Conservation (phyloP, 2,797 vertebrate genomes). For the Rhadinocentrus ornatus region DNA sequence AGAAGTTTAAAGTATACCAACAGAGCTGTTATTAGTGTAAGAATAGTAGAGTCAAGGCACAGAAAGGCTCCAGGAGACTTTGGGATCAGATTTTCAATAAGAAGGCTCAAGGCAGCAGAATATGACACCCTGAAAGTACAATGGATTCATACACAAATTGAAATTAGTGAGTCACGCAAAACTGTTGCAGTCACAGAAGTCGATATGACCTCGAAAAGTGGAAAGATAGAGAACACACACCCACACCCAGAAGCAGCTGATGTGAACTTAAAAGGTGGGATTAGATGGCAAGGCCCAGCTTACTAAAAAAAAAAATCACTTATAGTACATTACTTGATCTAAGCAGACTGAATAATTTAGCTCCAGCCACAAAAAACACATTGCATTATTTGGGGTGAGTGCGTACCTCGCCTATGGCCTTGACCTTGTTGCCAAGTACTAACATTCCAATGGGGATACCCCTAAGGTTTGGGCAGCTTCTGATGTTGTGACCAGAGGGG, state of each 20-base stretch:
- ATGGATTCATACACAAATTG: conserved; percentile 54
- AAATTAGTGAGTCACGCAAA: conserved; percentile 62
- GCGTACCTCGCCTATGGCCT: conserved; percentile 99
- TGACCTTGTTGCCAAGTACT: conserved; percentile 99
- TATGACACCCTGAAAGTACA: conserved; percentile 58
- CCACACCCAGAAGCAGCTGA: conserved; percentile 68
- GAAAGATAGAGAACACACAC: conserved; percentile 73
- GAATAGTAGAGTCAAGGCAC: conserved; percentile 63
- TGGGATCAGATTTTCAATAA: conserved; percentile 45
- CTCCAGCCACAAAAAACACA: conserved; percentile 89
- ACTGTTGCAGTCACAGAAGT: conserved; percentile 73
- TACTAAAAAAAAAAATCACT: conserved; percentile 42
- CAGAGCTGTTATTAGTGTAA: conserved; percentile 61
- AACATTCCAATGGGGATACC: conserved; percentile 99
- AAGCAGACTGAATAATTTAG: conserved; percentile 78
- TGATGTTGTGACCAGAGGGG: conserved; percentile 99
- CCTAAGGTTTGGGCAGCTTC: conserved; percentile 99
- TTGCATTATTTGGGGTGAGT: conserved; percentile 80
- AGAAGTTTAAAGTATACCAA: conserved; percentile 51
- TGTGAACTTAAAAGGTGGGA: conserved; percentile 61
- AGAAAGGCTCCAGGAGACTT: conserved; percentile 69
- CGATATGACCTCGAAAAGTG: conserved; percentile 55
- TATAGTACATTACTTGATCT: conserved; percentile 57
- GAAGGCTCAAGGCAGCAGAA: conserved; percentile 44
- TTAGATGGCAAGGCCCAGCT: conserved; percentile 62